Base-by-base conservation (phyloP, 2,113 vertebrate genomes). In the Psettodes erumei region DNA sequence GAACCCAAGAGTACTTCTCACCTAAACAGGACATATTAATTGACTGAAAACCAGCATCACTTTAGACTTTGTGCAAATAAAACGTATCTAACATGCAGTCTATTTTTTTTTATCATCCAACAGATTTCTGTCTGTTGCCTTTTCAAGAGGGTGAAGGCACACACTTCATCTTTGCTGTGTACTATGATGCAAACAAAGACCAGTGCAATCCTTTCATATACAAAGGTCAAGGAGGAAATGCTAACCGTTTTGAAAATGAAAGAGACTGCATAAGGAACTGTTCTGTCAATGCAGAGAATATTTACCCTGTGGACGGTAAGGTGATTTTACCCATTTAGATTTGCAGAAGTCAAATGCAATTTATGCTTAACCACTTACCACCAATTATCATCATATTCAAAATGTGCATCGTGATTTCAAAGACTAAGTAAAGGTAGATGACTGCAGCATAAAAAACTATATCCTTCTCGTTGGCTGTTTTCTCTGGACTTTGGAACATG, bases 301-400 rank as follows among this genome's bases (percentile, higher is more conserved):
- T 86, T 16, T 95, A 92, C 74, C 93, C 93, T 5, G 6, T 3
- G 54, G 58, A 92, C 9, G 71, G 93, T 94, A 84, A 93, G 90
- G 77, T 15, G 0, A 50, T 40, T 62, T 71, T 50, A 27, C 68
- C 18, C 1, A 48, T 2, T 27, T 37, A 1, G 7, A 51, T 0
- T 30, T 16, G 50, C 18, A 35, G 2, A 32, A 12, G 11, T 35
- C 37, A 23, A 25, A 61, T n/a, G 6, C 18, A 19, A 15, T 54
- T 54, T 19, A 40, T 18, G 1, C 25, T 60, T 43, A 48, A 42
- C 12, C 18, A 5, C 3, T 8, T 50, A 58, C 6, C 18, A 2
- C 63, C 30, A 33, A 3, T 72, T 65, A 33, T 68, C 18, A 59
- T n/a, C n/a, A 62, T 64, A 50, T 40, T 7, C 40, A 42, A 66